Evolutionary conservation across 2,113 vertebrate genomes (phyloP), one percentile per base, ranked within the genome.

Genomic region (Cyanocitta stelleri): DNA sequence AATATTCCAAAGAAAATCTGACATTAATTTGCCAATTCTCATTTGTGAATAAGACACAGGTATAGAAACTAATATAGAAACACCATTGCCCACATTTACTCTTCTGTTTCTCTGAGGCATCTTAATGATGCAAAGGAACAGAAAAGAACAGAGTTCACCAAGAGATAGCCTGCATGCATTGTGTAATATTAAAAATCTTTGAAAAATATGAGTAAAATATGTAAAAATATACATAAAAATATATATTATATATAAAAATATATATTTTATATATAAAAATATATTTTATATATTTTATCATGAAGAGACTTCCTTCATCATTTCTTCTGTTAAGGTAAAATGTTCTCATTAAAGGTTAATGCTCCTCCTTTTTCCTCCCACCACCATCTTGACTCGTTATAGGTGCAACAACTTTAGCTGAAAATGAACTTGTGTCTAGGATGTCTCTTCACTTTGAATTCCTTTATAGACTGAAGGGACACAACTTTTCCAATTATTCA

Each of bases 371-470:
- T 61, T n/a, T 51, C 59, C 12, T 74, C 24, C 35, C 44, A 61
- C 18, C 55, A 64, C 15, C 15, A n/a, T 13, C 49, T 51, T 4
- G 0, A 55, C 64, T 61, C 3, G 0, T 52, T 66, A 56, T 1
- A 48, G 33, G 71, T 6, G 0, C 7, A 81, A n/a, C 11, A 29
- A 56, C 6, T 69, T 89, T 9, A 64, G 35, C 22, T 52, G 35
- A 61, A 69, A 49, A 58, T 52, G 13, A 63, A 14, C 5, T 64
- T 48, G 12, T 74, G 76, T 71, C 46, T 46, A 49, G 27, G 37
- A 39, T 73, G 4, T 39, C 39, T 66, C 59, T 55, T 69, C 33
- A 81, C 10, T 68, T 79, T 41, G 23, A 85, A 22, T 81, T 78
- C 27, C 27, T 80, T 41, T 51, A 48, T 3, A 64, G 55, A 92